Base-by-base conservation (phyloP, 2,113 vertebrate genomes). In the Eira barbara region DNA sequence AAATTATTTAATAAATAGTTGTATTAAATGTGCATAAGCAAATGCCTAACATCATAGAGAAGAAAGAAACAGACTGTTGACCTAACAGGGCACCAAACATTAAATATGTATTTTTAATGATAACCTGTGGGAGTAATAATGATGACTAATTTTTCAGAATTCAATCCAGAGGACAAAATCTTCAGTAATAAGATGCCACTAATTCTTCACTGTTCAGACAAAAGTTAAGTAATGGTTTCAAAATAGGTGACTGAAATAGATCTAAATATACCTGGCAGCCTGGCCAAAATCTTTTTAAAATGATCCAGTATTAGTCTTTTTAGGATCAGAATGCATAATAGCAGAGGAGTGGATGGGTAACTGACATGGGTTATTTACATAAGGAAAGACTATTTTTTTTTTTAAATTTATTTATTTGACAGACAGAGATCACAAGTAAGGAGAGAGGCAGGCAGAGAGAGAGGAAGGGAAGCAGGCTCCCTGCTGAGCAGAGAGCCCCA, bases 21-120 rank as follows among this genome's bases (percentile, higher is more conserved):
- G 55, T 3, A 52, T 83, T 89, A 89, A 47, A 90, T 84, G 59
- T 90, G 36, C 63, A 86, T 87, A 76, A 67, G 63, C 61, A 94
- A 96, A 95, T 18, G 3, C 14, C 59, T 45, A 93, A 23, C 45
- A 96, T 61, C 52, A 87, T 0, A 87, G 31, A 89, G 59, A 92
- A 96, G 65, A 90, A 55, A 55, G 82, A 88, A 73, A 85, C 0
- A 67, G 45, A 87, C 0, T 82, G 7, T 13, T 59, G 45, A 45
- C n/a, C 47, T 76, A 69, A 79, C 8, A 36, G 18, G 31, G 36
- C 45, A 80, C 82, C 47, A 81, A 76, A 88, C 4, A 78, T 89
- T 71, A 87, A 97, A 84, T 47, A 87, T 6, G 21, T 55, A 63
- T 79, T 95, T 93, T 80, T 65, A 87, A 78, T 83, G 31, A 84